Evolutionary conservation across 2,888 invertebrate genomes (phyloP).

Genomic region (Laothoe populi): DNA sequence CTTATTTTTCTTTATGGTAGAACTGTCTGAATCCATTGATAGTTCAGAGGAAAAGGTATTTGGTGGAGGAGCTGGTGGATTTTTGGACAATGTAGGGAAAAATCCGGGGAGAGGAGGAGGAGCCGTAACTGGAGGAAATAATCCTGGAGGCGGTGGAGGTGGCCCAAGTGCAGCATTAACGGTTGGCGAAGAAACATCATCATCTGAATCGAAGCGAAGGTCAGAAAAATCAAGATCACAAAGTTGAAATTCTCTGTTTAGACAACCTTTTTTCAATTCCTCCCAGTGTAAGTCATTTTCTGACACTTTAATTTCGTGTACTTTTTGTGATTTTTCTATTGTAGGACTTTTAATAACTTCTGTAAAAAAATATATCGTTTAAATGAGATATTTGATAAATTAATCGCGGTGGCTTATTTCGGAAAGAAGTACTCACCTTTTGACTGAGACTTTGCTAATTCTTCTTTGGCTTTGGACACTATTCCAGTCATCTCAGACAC

Average conservation of each 20-base stretch:
- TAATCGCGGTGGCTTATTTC: not conserved
- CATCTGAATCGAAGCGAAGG: conserved; percentile 94
- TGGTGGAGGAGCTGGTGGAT: conserved; percentile 69
- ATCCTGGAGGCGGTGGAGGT: conserved; percentile 91
- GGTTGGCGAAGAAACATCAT: conserved; percentile 89
- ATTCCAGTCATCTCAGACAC: conserved; percentile 95
- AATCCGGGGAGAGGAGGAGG: conserved; percentile 82
- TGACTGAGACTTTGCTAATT: conserved; percentile 93
- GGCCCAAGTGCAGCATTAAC: conserved; percentile 88
- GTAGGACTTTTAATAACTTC: conserved; percentile 90
- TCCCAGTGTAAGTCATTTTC: conserved; percentile 99
- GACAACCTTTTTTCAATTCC: conserved; percentile 89
- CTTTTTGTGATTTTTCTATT: conserved; percentile 87
- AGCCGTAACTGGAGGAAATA: conserved; percentile 79
- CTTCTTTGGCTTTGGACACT: conserved; percentile 97
- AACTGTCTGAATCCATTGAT: conserved; percentile 72
- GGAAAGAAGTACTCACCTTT: conserved; percentile 79
- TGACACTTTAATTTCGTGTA: conserved; percentile 91
- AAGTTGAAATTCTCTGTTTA: conserved; percentile 90
- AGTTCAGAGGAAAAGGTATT: conserved; percentile 62
- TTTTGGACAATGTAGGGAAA: conserved; percentile 72
- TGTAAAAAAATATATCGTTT: conserved; percentile 41
- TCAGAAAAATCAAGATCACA: conserved; percentile 99
- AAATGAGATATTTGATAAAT: not conserved
- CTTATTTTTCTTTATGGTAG: conserved; percentile 92